A percentile compares a stretch with the other conserved stretches of the same genome.
Evolutionary conservation across 2,113 vertebrate species (phyloP).

Genomic region (Hirundichthys speculiger): DNA sequence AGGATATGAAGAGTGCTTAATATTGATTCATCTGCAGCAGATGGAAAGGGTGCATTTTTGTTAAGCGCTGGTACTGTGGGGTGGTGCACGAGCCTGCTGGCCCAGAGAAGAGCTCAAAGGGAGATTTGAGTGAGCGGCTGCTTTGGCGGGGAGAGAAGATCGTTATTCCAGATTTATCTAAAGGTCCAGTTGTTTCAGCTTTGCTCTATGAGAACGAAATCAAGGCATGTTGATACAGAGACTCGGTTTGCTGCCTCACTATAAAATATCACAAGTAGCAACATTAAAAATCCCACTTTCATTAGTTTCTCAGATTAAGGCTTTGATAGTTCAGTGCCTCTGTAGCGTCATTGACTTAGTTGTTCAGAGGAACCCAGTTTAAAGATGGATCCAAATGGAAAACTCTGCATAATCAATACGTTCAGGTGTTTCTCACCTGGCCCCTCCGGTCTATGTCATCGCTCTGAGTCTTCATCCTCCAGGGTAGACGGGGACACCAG

Average conservation of each 20-base stretch:
- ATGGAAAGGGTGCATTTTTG: slow-evolving; percentile 12
- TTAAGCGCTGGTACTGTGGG: slow-evolving; percentile 10
- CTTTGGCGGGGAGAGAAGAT: slow-evolving; percentile 51
- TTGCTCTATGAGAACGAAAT: slow-evolving; percentile 22
- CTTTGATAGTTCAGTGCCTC: no score
- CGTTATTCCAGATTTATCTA: slow-evolving; percentile 54
- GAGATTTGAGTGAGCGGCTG: slow-evolving; percentile 29
- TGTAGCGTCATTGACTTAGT: not conserved
- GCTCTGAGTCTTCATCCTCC: slow-evolving; percentile 89
- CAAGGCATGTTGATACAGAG: no score
- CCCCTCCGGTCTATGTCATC: slow-evolving; percentile 88
- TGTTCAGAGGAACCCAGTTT: not conserved
- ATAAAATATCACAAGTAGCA: not conserved
- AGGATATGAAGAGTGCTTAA: slow-evolving; percentile 59
- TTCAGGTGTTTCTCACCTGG: slow-evolving; percentile 81
- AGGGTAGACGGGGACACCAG: slow-evolving; percentile 97
- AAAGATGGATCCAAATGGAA: no score
- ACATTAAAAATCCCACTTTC: not conserved
- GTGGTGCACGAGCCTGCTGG: slow-evolving; percentile 8
- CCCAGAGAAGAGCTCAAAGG: slow-evolving; percentile 17
- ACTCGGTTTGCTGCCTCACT: not conserved
- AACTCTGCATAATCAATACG: not conserved
- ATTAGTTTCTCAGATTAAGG: no score
- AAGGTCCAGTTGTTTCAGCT: slow-evolving; percentile 41
- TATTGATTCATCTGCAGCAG: slow-evolving; percentile 62